Percentiles rank a stretch among this genome's conserved stretches.
phyloP scores from a whole-genome alignment of 2,797 vertebrate genomes.

The Mustela erminea region DNA sequence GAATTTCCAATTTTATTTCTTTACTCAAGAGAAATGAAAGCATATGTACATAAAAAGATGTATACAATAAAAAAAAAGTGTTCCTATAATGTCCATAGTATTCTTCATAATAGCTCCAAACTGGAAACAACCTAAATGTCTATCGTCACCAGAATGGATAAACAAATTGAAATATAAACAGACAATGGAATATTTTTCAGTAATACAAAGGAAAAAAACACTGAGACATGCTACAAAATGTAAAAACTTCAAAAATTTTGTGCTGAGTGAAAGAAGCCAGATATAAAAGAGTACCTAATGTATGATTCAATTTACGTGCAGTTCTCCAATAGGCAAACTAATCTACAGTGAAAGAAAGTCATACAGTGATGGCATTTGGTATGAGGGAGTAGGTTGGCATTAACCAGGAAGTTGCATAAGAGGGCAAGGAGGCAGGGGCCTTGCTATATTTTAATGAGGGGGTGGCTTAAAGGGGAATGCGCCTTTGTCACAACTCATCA shows the following conservation, averaged over 20 bases:
- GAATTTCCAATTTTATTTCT: conserved; percentile 2
- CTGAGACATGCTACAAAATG: background rate
- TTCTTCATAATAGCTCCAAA: conserved; percentile 19
- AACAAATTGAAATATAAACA: conserved; percentile 25
- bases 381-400: background rate
- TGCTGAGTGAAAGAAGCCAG: background rate
- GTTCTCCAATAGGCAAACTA: background rate
- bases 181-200: background rate
- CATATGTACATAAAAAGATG: background rate
- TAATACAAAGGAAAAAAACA: conserved; percentile 15
- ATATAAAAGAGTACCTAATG: background rate
- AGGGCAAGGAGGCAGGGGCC: background rate
- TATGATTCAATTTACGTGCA: background rate
- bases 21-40: conserved; percentile 54
- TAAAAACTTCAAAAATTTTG: background rate
- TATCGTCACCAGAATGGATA: background rate
- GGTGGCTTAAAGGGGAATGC: background rate
- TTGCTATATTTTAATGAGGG: conserved; percentile 5
- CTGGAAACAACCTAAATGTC: background rate
- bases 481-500: conserved; percentile 14
- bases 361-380: background rate
- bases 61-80: background rate
- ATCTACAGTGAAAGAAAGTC: background rate
- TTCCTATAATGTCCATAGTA: background rate
- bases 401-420: background rate